Evolutionary conservation across 2,113 vertebrate species (phyloP), one percentile per base, ranked within the genome.

Genomic region (Brienomyrus longianalis): DNA sequence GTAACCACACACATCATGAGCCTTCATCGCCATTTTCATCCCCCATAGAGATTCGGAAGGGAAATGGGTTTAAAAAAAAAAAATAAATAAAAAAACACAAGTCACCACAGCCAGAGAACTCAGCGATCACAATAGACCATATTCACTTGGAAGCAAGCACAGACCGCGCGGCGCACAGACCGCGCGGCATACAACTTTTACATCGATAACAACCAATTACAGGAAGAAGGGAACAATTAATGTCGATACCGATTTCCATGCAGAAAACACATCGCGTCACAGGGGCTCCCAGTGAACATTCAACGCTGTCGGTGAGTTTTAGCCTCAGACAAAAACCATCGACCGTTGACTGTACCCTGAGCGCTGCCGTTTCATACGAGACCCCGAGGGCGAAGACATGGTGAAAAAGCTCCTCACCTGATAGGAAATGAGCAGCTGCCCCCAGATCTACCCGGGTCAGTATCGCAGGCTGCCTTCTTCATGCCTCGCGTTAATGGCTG

Each of bases 321-420:
- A 93, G 94, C 94, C 95, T 92, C 93, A 94, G 93, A 94, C 94
- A 95, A 94, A 98, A 99, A 99, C 98, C 98, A 99, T 98, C 97
- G 97, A 98, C 96, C 98, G 98, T 99, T 99, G 98, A 98, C 96
- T 99, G 98, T 99, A 98, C 98, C 98, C 97, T 96, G 97, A 97
- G 98, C 95, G 96, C 95, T 93, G 92, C 97, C 96, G 94, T 10
- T 50, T 62, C 21, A 6, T 92, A 92, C 15, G 35, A 17, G 39
- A 13, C 51, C 15, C 47, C 43, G 10, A 31, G 13, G 21, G 19
- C 19, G 8, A 1, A 5, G 39, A 45, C 43, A 45, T 45, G 5
- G 2, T 3, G 50, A 7, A 43, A 47, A 21, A 17, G 13, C 15
- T 2, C 43, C 80, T 43, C 80, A 39, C 1, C 48, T 3, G 13